phyloP scores from a whole-genome alignment of 92 coral and sea anemone species.

The Phymanthus crucifer region DNA sequence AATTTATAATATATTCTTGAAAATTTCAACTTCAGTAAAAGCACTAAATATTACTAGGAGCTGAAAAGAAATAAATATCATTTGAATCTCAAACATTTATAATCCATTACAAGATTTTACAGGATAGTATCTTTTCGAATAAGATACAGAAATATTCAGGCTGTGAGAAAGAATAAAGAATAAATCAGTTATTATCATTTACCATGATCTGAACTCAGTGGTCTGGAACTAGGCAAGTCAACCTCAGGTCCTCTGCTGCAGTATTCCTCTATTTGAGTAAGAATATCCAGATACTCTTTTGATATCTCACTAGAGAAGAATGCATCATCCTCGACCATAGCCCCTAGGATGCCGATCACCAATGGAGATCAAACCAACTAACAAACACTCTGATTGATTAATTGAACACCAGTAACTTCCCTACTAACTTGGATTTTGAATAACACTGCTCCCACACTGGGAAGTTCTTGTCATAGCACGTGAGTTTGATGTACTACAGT shows the following conservation, averaged over 20 bases:
- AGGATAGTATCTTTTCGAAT: neutral
- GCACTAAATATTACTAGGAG: neutral
- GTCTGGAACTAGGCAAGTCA: conserved; percentile 46
- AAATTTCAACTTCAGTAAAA: neutral
- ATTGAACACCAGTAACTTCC: neutral
- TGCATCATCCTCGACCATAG: conserved; percentile 85
- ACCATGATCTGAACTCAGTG: conserved; percentile 48
- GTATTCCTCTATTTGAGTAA: conserved; percentile 81
- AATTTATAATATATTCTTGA: neutral
- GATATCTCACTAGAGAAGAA: conserved; percentile 71
- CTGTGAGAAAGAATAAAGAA: neutral
- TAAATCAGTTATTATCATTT: neutral
- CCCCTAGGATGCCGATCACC: conserved; percentile 37
- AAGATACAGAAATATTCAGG: neutral
- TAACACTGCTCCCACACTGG: neutral
- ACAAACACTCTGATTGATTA: neutral
- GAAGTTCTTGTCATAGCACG: neutral
- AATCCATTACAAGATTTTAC: neutral
- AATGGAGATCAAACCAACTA: conserved; percentile 13
- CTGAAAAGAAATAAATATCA: neutral
- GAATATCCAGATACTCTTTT: conserved; percentile 78
- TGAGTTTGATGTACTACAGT: neutral
- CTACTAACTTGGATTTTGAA: neutral
- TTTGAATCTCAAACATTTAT: neutral
- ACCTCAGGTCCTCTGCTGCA: conserved; percentile 71